phyloP scores from a whole-genome alignment of 2,888 invertebrate genomes.

The Oasisia sp. region DNA sequence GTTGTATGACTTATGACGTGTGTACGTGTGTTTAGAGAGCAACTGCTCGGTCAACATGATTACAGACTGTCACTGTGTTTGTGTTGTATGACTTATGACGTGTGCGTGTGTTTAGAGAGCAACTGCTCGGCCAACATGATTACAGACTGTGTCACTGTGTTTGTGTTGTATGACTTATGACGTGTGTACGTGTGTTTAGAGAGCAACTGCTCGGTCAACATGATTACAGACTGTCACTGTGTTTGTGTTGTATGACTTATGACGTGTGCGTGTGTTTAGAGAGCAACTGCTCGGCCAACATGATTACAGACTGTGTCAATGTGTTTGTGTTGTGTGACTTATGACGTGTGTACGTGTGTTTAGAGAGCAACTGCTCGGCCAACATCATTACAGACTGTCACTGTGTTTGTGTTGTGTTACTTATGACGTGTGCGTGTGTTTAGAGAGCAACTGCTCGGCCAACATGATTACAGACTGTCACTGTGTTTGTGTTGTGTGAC shows the following conservation, averaged over 20 bases:
- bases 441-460: constrained; percentile 51
- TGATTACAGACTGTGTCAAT: constrained; percentile 39
- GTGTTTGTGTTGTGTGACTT: not conserved
- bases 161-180: not conserved
- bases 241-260: not conserved
- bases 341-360: not conserved
- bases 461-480: constrained; percentile 43
- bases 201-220: constrained; percentile 50
- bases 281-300: constrained; percentile 50
- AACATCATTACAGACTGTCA: constrained; percentile 43
- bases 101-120: constrained; percentile 35
- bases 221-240: constrained; percentile 40
- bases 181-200: constrained; percentile 34
- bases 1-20: not conserved
- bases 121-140: constrained; percentile 55
- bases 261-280: constrained; percentile 32
- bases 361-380: constrained; percentile 51
- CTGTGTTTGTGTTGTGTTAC: too few relatives aligned
- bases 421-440: not conserved
- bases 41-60: constrained; percentile 55
- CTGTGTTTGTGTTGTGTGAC: too few relatives aligned
- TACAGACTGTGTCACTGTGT: not conserved
- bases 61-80: not conserved
- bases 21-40: constrained; percentile 37
- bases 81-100: not conserved